phyloP scores from a whole-genome alignment of 2,888 invertebrate genomes.

The Acrobasis repandana region DNA sequence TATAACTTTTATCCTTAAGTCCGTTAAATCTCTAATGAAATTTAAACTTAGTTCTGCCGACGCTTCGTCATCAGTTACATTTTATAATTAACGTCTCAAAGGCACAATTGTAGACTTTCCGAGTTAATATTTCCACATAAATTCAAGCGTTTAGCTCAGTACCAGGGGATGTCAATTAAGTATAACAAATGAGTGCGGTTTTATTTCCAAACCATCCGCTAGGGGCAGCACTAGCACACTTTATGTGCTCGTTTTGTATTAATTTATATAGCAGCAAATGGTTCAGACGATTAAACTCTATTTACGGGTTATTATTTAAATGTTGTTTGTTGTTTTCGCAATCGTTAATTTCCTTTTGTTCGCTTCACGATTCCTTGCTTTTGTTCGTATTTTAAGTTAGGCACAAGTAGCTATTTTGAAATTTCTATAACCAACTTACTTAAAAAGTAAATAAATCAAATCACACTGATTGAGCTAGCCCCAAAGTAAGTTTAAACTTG shows the following conservation, averaged over 20 bases:
- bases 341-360: slow-evolving; percentile 17
- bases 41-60: slow-evolving; percentile 14
- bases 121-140: slow-evolving; percentile 11
- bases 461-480: too few relatives aligned
- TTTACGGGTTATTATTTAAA: slow-evolving; percentile 24
- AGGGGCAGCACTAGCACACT: slow-evolving; percentile 41
- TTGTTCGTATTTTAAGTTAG: neutral
- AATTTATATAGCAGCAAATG: slow-evolving; percentile 42
- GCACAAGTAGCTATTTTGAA: too few relatives aligned
- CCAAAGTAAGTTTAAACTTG: too few relatives aligned
- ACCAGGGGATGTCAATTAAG: slow-evolving; percentile 15
- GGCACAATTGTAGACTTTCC: slow-evolving; percentile 10
- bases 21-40: slow-evolving; percentile 15
- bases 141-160: slow-evolving; percentile 7
- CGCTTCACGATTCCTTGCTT: neutral
- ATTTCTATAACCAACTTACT: too few relatives aligned
- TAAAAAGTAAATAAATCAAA: too few relatives aligned
- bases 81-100: slow-evolving; percentile 19
- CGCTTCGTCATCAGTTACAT: slow-evolving; percentile 14
- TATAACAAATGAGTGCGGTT: slow-evolving; percentile 31
- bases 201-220: slow-evolving; percentile 35
- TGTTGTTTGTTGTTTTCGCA: slow-evolving; percentile 18
- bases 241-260: slow-evolving; percentile 42
- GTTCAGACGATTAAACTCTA: slow-evolving; percentile 29
- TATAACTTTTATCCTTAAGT: slow-evolving; percentile 5